Conservation (phyloP, 1,140 invertebrate species). For the Aphaenogaster floridana region DNA sequence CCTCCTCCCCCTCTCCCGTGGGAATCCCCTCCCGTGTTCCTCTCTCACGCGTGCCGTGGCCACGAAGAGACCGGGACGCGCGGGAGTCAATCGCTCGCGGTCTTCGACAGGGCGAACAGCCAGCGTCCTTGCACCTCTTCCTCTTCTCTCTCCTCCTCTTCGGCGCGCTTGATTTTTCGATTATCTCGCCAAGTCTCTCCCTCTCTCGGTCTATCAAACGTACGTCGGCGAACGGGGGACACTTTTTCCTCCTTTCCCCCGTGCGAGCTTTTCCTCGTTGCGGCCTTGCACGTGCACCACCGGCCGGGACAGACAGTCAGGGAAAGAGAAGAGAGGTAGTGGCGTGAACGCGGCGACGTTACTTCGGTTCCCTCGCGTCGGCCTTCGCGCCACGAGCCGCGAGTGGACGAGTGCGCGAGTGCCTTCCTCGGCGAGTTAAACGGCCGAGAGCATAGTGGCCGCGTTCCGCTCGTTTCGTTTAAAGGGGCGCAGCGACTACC, state of each 20-base stretch:
- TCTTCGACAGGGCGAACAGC: slow-evolving; percentile 81
- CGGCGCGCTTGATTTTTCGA: not conserved
- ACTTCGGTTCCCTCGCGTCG: not conserved
- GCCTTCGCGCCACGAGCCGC: slow-evolving; percentile 15
- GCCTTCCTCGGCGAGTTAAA: not conserved
- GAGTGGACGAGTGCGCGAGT: slow-evolving; percentile 41
- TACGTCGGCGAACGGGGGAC: not conserved
- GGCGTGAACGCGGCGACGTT: not conserved
- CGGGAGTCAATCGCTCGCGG: slow-evolving; percentile 86
- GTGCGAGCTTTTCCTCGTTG: not conserved
- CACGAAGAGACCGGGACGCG: slow-evolving; percentile 79
- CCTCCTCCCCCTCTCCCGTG: slow-evolving; percentile 62
- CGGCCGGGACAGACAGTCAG: not conserved
- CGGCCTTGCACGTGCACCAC: not conserved
- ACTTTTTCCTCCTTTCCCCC: too few relatives aligned
- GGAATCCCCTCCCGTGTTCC: slow-evolving; percentile 71
- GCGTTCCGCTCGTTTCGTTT: not conserved
- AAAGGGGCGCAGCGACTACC: slow-evolving; percentile 26
- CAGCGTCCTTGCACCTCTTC: slow-evolving; percentile 60
- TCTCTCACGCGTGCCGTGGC: slow-evolving; percentile 83
- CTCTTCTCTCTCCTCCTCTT: slow-evolving; percentile 37
- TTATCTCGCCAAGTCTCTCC: not conserved
- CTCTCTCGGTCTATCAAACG: not conserved
- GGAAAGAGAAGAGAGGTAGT: not conserved
- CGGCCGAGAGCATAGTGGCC: not conserved